A percentile compares a stretch with the other conserved stretches of the same genome.
These are phyloP conservation scores for Zoanthus gigantus DNA, from an alignment of 92 coral and sea anemone species.

Conservation along the genomic window DNA sequence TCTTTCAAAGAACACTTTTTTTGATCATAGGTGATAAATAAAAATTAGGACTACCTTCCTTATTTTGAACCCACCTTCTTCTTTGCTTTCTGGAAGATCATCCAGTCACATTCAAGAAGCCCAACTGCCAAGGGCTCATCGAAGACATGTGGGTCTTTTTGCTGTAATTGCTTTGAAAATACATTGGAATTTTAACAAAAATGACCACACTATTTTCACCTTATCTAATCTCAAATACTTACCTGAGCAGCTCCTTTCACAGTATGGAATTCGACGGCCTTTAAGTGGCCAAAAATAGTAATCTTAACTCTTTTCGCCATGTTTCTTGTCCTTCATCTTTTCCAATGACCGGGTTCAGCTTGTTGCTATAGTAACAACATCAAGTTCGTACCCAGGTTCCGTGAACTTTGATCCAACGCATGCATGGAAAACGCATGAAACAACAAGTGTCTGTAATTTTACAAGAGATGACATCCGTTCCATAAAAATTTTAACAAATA, in stretches of 20 bases:
- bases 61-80: conserved; percentile 69
- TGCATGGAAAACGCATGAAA: conserved; percentile 31
- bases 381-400: conserved; percentile 25
- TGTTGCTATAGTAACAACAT: conserved; percentile 70
- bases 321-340: conserved; percentile 46
- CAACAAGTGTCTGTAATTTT: neutral
- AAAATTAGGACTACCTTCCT: too few relatives aligned
- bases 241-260: conserved; percentile 93
- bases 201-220: neutral
- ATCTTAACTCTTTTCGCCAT: conserved; percentile 89
- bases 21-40: too few relatives aligned
- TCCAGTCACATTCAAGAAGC: conserved; percentile 96
- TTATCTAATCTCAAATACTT: neutral
- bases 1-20: too few relatives aligned
- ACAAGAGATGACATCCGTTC: neutral
- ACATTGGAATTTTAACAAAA: neutral
- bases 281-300: conserved; percentile 84
- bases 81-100: conserved; percentile 77
- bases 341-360: conserved; percentile 11
- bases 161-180: conserved; percentile 74
- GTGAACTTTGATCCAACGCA: conserved; percentile 24
- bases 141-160: conserved; percentile 75
- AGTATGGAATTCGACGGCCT: conserved; percentile 94
- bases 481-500: too few relatives aligned
- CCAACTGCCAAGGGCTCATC: conserved; percentile 80